Evolutionary conservation across 2,888 invertebrate species (phyloP), one percentile per base, ranked within the genome.

Genomic region (Pandemis heparana): DNA sequence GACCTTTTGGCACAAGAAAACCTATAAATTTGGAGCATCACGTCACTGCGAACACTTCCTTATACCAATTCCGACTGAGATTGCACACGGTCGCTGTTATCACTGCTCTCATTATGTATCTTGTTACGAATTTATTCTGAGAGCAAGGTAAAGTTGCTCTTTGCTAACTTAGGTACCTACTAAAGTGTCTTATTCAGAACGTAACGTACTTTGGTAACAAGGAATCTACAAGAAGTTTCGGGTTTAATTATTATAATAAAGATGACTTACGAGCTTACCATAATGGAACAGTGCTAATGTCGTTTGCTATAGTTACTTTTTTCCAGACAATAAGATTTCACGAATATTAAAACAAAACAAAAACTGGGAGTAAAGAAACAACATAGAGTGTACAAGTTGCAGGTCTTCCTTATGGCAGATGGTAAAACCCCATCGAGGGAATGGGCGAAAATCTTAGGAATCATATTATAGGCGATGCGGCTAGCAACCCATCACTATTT

Each of bases 81-180:
- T 82, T 82, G 80, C 79, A 81, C 79, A 75, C 76, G 62, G 75
- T 76, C 62, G 70, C 69, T 77, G 81, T 81, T 81, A 81, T 83
- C 80, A 80, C 79, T 68, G 75, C 75, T 76, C 81, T 81, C 83
- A 81, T 82, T 81, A 82, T 75, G 79, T 79, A 77, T 82, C 83
- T 79, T 76, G 81, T 82, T 82, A 78, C 79, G 77, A 79, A 81
- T 83, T 83, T 81, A 83, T 76, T 75, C 70, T 63, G 66, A 74
- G 76, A 75, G 75, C 76, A 71, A 79, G 77, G 76, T 77, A 75
- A 76, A 56, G 59, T 53, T 56, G 51, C 46, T 46, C 32, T 59
- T 60, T 63, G 32, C 53, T n/a, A 14, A 51, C 14, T 60, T 48
- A 70, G 63, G 63, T 23, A 51, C 41, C 61, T 51, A 61, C 62